Conservation (phyloP, 2,888 invertebrate genomes). For the Mechanitis messenoides region DNA sequence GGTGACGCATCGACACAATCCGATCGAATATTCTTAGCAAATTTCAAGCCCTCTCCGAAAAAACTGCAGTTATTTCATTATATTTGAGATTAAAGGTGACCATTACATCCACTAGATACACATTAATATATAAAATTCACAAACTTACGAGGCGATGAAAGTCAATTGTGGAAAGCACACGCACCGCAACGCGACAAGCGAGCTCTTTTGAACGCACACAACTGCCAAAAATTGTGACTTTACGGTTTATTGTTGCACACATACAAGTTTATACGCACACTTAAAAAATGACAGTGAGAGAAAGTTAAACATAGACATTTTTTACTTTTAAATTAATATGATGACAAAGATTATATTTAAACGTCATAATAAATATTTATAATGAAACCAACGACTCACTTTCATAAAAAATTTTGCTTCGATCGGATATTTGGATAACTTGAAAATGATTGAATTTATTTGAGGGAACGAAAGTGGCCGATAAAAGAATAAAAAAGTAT, state of each 20-base stretch:
- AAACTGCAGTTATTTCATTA: slow-evolving; percentile 21
- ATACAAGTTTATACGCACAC: slow-evolving; percentile 29
- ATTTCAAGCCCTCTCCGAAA: slow-evolving; percentile 37
- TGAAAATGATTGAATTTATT: too few species aligned
- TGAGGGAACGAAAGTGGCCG: too few species aligned
- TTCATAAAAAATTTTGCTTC: too few species aligned
- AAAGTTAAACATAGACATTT: slow-evolving; percentile 23
- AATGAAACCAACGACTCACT: too few species aligned
- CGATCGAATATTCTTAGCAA: slow-evolving; percentile 63
- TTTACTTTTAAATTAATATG: slow-evolving; percentile 9
- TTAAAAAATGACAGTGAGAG: slow-evolving; percentile 25
- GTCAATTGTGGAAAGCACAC: slow-evolving; percentile 72
- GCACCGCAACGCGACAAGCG: slow-evolving; percentile 71
- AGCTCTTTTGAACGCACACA: slow-evolving; percentile 64
- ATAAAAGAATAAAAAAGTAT: too few species aligned
- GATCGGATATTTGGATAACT: too few species aligned
- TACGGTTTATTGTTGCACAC: slow-evolving; percentile 38
- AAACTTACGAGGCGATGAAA: slow-evolving; percentile 76
- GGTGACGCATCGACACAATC: slow-evolving; percentile 76
- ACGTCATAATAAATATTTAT: too few species aligned
- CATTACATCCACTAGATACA: slow-evolving; percentile 49
- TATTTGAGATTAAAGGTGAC: slow-evolving; percentile 31
- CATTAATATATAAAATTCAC: slow-evolving; percentile 57
- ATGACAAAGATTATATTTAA: neutral
- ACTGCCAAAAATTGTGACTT: slow-evolving; percentile 41